Evolutionary conservation across 1,140 invertebrate genomes (phyloP).

Genomic region (Micrasema longulum): DNA sequence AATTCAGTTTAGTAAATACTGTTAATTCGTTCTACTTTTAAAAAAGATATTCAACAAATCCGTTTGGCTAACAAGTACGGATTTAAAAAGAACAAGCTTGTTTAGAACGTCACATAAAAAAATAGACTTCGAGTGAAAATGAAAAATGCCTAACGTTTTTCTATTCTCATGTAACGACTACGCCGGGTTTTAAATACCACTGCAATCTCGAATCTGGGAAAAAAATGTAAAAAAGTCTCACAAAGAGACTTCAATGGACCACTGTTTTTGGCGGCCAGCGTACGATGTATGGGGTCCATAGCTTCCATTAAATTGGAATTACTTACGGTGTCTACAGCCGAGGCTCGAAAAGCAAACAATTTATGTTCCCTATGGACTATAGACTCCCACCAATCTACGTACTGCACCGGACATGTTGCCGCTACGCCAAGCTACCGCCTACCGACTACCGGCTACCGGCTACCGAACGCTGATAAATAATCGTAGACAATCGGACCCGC

Average conservation of each 20-base stretch:
- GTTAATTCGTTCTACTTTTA: too few relatives aligned
- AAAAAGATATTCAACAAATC: too few relatives aligned
- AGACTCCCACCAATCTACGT: conserved; percentile 22
- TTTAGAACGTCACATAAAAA: too few relatives aligned
- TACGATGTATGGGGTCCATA: conserved; percentile 15
- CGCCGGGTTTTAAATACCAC: too few relatives aligned
- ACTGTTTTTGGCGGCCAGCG: conserved; percentile 28
- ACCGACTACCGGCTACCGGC: background rate
- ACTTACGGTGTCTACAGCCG: conserved; percentile 42
- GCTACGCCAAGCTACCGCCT: conserved; percentile 9
- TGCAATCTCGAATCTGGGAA: too few relatives aligned
- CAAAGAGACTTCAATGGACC: conserved; percentile 2
- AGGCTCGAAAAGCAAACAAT: conserved; percentile 48
- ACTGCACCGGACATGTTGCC: conserved; percentile 36
- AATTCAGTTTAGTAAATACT: too few relatives aligned
- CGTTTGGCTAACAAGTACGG: too few relatives aligned
- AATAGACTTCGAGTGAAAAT: too few relatives aligned
- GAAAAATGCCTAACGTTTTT: too few relatives aligned
- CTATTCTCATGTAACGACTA: too few relatives aligned
- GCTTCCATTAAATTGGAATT: conserved; percentile 43
- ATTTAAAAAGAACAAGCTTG: too few relatives aligned
- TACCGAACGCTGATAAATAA: conserved; percentile 41
- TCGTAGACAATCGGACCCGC: conserved; percentile 33
- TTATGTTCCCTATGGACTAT: conserved; percentile 27
- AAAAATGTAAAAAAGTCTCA: conserved; percentile 2